These are phyloP conservation scores for Dunckerocampus dactyliophorus DNA, from an alignment of 2,113 vertebrate genomes.

Conservation along the genomic window DNA sequence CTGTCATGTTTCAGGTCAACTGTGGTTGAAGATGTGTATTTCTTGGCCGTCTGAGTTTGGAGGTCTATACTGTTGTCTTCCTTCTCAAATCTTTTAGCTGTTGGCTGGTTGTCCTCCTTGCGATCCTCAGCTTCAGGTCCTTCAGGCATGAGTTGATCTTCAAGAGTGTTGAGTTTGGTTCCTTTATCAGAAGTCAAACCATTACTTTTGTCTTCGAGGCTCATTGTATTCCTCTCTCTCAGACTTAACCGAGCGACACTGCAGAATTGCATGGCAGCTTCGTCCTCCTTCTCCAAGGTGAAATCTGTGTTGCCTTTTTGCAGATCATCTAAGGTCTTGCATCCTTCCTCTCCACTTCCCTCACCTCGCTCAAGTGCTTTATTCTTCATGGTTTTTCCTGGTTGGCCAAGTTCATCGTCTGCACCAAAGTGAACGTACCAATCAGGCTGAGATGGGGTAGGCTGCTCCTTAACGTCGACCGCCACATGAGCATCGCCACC, in stretches of 20 bases:
- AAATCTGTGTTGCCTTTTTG: background rate
- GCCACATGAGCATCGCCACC: background rate
- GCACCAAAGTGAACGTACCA: slow-evolving; percentile 17
- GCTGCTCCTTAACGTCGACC: slow-evolving; percentile 7
- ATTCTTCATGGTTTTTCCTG: slow-evolving; percentile 2
- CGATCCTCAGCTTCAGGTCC: background rate
- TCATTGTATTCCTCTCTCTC: slow-evolving; percentile 3
- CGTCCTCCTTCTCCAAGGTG: background rate
- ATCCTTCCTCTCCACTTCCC: slow-evolving; percentile 3
- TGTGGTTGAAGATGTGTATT: background rate
- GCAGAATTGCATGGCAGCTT: background rate
- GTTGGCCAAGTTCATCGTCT: background rate
- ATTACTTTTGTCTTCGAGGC: background rate
- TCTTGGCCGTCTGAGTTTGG: background rate
- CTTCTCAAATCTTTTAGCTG: background rate
- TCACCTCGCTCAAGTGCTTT: slow-evolving; percentile 11
- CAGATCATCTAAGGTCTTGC: slow-evolving; percentile 4
- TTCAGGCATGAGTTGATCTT: slow-evolving; percentile 11
- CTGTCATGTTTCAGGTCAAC: slow-evolving; percentile 7
- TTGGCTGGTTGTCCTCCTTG: background rate
- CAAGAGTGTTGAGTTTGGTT: background rate
- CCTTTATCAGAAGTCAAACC: background rate
- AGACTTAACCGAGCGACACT: background rate
- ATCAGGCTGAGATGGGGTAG: background rate
- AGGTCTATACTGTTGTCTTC: background rate